These are phyloP conservation scores for Elgaria multicarinata DNA, from an alignment of 2,113 vertebrate species.

Conservation along the genomic window DNA sequence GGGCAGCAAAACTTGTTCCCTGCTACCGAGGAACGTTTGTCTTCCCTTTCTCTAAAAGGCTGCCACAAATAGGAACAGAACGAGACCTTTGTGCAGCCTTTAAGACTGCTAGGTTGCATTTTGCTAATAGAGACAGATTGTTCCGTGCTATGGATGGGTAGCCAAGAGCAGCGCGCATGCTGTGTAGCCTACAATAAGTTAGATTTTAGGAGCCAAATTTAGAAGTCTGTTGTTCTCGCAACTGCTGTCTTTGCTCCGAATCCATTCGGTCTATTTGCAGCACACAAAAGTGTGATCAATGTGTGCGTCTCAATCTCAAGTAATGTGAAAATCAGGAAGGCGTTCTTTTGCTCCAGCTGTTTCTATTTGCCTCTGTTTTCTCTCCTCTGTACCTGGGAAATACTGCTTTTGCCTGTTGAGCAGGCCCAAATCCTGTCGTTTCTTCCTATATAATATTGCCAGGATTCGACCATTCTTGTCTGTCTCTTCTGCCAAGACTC, in stretches of 20 bases:
- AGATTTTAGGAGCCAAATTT: not conserved
- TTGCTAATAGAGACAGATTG: not conserved
- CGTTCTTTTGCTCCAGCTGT: not conserved
- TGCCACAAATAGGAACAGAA: conserved; percentile 4
- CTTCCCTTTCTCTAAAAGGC: not conserved
- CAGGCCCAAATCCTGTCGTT: too few relatives aligned
- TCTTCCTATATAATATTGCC: too few relatives aligned
- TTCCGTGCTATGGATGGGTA: not conserved
- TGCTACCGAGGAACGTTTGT: too few relatives aligned
- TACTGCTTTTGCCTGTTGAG: not conserved
- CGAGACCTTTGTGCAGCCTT: not conserved
- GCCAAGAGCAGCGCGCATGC: not conserved
- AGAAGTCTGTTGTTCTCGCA: not conserved
- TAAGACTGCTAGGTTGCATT: not conserved
- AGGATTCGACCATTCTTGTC: too few relatives aligned
- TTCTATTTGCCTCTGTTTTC: not conserved
- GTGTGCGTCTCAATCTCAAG: not conserved
- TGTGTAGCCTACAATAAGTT: not conserved
- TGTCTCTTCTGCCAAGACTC: too few relatives aligned
- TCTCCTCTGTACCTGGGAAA: not conserved
- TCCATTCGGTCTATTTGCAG: not conserved
- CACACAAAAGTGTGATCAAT: not conserved
- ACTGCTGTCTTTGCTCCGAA: not conserved
- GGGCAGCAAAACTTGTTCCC: not conserved
- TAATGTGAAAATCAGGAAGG: not conserved